phyloP scores from a whole-genome alignment of 2,113 vertebrate genomes.

The Lophochroa leadbeateri region DNA sequence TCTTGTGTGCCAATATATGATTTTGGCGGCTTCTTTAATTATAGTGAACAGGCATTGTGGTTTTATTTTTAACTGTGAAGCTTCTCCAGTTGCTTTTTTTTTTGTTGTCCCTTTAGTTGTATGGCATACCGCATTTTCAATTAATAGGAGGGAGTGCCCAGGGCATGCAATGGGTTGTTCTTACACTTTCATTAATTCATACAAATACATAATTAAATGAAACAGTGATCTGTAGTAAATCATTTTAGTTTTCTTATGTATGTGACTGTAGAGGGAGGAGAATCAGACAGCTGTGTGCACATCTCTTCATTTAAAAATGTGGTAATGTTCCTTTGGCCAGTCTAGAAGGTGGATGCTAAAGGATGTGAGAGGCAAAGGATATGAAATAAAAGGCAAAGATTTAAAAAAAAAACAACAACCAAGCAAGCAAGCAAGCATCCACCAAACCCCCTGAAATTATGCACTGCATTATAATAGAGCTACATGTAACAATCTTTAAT shows the following conservation, averaged over 20 bases:
- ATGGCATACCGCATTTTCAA: not conserved
- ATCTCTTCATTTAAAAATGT: not conserved
- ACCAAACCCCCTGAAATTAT: not conserved
- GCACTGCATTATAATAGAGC: not conserved
- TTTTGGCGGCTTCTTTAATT: not conserved
- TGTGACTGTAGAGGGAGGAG: not conserved
- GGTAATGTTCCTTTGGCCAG: not conserved
- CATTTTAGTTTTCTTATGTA: not conserved
- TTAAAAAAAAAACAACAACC: not conserved
- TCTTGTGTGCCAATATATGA: rapidly evolving
- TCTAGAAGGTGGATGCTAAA: not conserved
- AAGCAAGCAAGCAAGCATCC: not conserved
- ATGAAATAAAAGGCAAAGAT: not conserved
- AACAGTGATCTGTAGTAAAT: not conserved
- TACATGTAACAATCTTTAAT: not conserved
- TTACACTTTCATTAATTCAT: not conserved
- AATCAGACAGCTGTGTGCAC: not conserved
- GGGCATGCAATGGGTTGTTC: not conserved
- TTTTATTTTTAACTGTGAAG: not conserved
- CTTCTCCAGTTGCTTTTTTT: not conserved
- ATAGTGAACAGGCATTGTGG: rapidly evolving
- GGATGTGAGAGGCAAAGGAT: not conserved
- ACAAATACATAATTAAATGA: not conserved
- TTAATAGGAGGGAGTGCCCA: not conserved
- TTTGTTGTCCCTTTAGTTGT: not conserved